Evolutionary conservation across 2,797 vertebrate genomes (phyloP).

Genomic region (Botia almorhae): DNA sequence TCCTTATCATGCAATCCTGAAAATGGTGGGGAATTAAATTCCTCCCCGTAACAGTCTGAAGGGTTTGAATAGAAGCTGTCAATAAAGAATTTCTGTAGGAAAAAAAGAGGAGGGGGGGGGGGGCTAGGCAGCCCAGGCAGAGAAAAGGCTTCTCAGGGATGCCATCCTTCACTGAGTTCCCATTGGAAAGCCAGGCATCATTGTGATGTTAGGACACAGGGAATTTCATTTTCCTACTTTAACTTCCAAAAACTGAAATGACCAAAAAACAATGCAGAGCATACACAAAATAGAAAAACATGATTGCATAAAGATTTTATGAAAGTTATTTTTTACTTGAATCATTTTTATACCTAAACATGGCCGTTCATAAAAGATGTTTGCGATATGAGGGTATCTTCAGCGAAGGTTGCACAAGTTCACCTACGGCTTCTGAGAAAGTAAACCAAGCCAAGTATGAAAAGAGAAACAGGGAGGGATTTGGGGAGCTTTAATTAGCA

Average conservation of each 20-base stretch:
- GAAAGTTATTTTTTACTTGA: too few relatives aligned
- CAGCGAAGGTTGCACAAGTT: conserved; percentile 12
- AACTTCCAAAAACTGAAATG: conserved; percentile 43
- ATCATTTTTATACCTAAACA: neutral
- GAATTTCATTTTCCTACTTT: conserved; percentile 65
- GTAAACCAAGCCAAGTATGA: conserved; percentile 62
- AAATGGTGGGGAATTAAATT: conserved; percentile 83
- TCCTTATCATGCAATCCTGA: conserved; percentile 78
- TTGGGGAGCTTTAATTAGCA: conserved; percentile 84
- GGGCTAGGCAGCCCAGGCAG: conserved; percentile 74
- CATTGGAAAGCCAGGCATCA: conserved; percentile 86
- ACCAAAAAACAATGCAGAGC: conserved; percentile 51
- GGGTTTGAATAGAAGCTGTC: conserved; percentile 90
- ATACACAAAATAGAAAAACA: neutral
- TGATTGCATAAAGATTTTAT: too few relatives aligned
- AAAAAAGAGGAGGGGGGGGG: conserved; percentile 77
- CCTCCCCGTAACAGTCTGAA: conserved; percentile 84
- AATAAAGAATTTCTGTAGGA: conserved; percentile 87
- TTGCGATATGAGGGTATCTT: conserved; percentile 3
- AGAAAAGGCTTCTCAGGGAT: conserved; percentile 88
- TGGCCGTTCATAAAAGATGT: neutral
- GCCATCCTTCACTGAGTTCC: conserved; percentile 91
- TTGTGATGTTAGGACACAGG: conserved; percentile 75
- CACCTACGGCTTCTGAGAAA: conserved; percentile 73
- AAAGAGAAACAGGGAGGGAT: conserved; percentile 47